Evolutionary conservation across 2,113 vertebrate species (phyloP).

Genomic region (Rhabdomys dilectus): DNA sequence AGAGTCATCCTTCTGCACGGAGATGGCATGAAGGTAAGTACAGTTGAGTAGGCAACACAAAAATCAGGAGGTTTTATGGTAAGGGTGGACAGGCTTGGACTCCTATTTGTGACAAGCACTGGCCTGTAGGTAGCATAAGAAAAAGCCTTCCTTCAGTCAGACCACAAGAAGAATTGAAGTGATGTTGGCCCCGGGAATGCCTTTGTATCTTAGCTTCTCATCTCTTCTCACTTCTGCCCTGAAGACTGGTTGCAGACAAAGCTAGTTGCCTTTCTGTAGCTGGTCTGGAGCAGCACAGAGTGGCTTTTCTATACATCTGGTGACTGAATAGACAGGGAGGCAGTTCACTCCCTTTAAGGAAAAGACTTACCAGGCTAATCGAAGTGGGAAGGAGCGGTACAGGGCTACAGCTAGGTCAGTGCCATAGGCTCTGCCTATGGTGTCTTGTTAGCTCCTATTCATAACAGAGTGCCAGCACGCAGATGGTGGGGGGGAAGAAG

Average conservation of each 20-base stretch:
- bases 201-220: neutral
- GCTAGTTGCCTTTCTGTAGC: neutral
- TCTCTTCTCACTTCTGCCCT: neutral
- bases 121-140: neutral
- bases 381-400: neutral
- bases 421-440: neutral
- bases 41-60: neutral
- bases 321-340: neutral
- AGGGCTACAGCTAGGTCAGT: neutral
- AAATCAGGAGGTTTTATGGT: neutral
- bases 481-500: neutral
- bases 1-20: neutral
- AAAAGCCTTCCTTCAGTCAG: neutral
- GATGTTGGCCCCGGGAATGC: neutral
- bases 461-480: neutral
- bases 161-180: neutral
- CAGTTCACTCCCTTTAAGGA: neutral
- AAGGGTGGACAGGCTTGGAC: neutral
- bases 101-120: neutral
- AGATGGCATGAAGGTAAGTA: fast-evolving
- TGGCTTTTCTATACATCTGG: neutral
- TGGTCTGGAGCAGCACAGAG: neutral
- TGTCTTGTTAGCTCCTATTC: neutral
- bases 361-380: neutral
- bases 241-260: neutral